Evolutionary conservation across 2,888 invertebrate species (phyloP).

Genomic region (Volucella inanis): DNA sequence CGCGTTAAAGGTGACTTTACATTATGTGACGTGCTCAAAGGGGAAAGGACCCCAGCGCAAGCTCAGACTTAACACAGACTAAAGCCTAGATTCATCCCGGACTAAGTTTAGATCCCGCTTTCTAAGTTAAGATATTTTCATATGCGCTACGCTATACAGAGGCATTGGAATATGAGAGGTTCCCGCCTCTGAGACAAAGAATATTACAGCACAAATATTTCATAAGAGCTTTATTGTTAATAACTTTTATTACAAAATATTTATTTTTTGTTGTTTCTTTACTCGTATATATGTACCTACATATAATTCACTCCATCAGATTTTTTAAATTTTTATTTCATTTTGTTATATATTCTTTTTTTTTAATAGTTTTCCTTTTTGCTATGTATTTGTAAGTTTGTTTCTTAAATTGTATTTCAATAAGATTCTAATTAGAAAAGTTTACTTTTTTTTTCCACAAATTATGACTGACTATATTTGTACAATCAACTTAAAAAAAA

Average conservation of each 20-base stretch:
- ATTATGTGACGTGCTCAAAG: no score
- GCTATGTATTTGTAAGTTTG: constrained; percentile 35
- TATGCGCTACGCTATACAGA: no score
- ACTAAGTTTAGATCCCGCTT: no score
- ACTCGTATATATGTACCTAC: constrained; percentile 32
- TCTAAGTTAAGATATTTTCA: no score
- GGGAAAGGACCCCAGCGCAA: no score
- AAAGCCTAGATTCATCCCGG: no score
- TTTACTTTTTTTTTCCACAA: not conserved
- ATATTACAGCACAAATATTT: constrained; percentile 29
- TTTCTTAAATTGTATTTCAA: constrained; percentile 34
- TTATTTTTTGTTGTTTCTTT: constrained; percentile 52
- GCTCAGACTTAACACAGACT: no score
- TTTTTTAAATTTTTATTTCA: constrained; percentile 33
- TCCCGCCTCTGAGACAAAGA: no score
- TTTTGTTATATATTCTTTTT: constrained; percentile 35
- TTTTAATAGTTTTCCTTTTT: constrained; percentile 1
- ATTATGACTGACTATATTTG: constrained; percentile 32
- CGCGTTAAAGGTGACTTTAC: no score
- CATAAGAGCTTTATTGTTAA: constrained; percentile 74
- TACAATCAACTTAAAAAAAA: constrained; percentile 28
- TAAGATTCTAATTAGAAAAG: constrained; percentile 36
- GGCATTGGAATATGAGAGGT: no score
- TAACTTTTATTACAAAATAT: constrained; percentile 74
- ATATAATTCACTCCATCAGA: constrained; percentile 69